Conservation (phyloP, 1,140 invertebrate species). For the Lasaia peninsularis region DNA sequence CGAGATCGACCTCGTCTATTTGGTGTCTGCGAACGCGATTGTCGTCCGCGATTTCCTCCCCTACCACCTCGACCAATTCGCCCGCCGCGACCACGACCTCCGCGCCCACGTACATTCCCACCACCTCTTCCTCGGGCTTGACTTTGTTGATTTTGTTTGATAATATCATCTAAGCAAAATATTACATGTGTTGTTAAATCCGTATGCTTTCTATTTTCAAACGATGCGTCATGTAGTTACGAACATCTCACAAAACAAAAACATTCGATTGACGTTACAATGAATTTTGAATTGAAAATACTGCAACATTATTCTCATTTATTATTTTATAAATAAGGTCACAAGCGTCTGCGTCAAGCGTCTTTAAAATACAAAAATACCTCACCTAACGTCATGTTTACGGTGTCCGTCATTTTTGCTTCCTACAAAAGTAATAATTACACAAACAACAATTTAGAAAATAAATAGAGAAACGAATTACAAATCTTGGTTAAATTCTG, state of each 20-base stretch:
- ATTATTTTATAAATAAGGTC: too few species aligned
- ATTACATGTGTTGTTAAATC: not conserved
- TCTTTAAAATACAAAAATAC: not conserved
- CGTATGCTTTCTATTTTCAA: conserved; percentile 5
- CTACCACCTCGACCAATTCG: conserved; percentile 31
- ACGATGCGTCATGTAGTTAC: conserved; percentile 4
- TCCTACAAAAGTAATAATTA: too few species aligned
- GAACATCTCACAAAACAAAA: not conserved
- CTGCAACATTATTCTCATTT: not conserved
- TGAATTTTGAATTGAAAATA: not conserved
- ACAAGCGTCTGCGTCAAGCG: not conserved
- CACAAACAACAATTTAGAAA: too few species aligned
- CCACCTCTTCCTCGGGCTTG: conserved; percentile 55
- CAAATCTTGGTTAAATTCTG: too few species aligned
- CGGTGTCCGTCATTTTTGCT: conserved; percentile 53
- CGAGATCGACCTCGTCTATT: conserved; percentile 39
- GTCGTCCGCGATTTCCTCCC: conserved; percentile 32
- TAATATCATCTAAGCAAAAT: conserved; percentile 58
- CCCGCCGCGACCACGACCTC: conserved; percentile 39
- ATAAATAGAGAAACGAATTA: too few species aligned
- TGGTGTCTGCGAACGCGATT: conserved; percentile 33
- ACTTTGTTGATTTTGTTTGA: conserved; percentile 55
- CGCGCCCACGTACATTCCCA: conserved; percentile 43
- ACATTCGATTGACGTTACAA: not conserved
- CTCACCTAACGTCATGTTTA: conserved; percentile 69